Base-by-base conservation (phyloP, 2,888 invertebrate genomes). In the Lasioglossum lativentre region DNA sequence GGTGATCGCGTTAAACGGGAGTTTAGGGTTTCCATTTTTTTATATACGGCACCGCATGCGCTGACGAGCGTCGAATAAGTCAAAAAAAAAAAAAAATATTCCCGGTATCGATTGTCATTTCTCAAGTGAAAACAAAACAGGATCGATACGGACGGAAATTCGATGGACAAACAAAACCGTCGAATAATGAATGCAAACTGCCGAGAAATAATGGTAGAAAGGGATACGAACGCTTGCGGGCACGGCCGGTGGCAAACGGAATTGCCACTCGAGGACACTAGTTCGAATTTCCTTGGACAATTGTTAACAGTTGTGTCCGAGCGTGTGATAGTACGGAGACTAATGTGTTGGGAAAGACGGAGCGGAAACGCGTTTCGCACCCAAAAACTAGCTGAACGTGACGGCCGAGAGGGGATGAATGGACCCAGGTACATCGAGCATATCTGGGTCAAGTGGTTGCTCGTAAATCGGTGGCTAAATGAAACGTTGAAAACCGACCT, bases 381-480 rank as follows among this genome's bases (percentile, higher is more conserved):
- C 82, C 82, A 30, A 72, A 88, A 90, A 75, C 70, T 75, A 75
- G 74, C 71, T 42, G 79, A 76, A 80, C 80, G 78, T 83, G 79
- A 74, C 45, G 76, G 71, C n/a, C 72, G n/a, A 45, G 66, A 52
- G 75, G 81, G 79, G 87, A 85, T 76, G 80, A 83, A 81, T 79
- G 84, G 72, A 82, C 82, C 70, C 52, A 19, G 78, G 83, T 86
- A 91, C 85, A 90, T 90, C 86, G 90, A 89, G 89, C 88, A 91
- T 92, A 93, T 91, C 91, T 90, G 82, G 89, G 90, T 90, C 91
- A 91, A 92, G 90, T 91, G 88, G 86, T 75, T 80, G 80, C 80
- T 86, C 89, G 90, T 93, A 92, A 92, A 93, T 92, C 90, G 90
- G 78, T 72, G 82, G 87, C 89, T 92, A 93, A 93, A 93, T 93